A percentile compares a stretch with the other conserved stretches of the same genome.
These are phyloP conservation scores for Drosophila ambigua DNA, from an alignment of 1,140 invertebrate genomes.

Conservation along the genomic window DNA sequence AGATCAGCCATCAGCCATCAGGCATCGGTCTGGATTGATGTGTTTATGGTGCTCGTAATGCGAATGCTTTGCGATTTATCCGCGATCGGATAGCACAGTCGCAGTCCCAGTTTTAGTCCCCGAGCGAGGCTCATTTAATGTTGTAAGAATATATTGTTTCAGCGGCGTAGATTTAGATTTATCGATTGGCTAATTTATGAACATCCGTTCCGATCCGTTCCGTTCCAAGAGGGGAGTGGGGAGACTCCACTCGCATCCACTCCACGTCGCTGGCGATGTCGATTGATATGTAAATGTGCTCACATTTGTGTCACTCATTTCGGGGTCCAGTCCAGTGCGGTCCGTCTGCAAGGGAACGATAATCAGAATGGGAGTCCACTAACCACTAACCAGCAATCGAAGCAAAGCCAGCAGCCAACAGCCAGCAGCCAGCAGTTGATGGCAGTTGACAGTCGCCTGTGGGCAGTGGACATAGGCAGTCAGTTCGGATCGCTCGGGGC, in stretches of 20 bases:
- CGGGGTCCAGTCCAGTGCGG: slow-evolving; percentile 9
- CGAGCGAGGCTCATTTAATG: slow-evolving; percentile 53
- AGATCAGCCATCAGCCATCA: slow-evolving; percentile 18
- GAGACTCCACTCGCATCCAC: not conserved
- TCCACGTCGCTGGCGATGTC: slow-evolving; percentile 13
- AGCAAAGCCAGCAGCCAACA: not conserved
- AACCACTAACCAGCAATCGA: not conserved
- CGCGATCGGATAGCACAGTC: no score
- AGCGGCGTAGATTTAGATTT: slow-evolving; percentile 67
- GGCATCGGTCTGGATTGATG: slow-evolving; percentile 57
- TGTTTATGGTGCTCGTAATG: slow-evolving; percentile 74
- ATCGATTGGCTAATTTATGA: slow-evolving; percentile 84
- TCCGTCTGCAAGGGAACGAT: slow-evolving; percentile 5
- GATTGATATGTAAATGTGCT: slow-evolving; percentile 82
- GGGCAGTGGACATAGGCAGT: slow-evolving; percentile 30
- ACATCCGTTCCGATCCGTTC: slow-evolving; percentile 69
- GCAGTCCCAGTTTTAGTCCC: not conserved
- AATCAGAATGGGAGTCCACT: slow-evolving; percentile 36
- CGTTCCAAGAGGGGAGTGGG: not conserved
- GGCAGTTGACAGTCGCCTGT: slow-evolving; percentile 16
- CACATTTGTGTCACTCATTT: slow-evolving; percentile 80
- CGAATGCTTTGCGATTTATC: slow-evolving; percentile 43
- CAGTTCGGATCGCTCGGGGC: slow-evolving; percentile 57
- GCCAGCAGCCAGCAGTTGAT: slow-evolving; percentile 25
- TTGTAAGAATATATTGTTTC: slow-evolving; percentile 69